Base-by-base conservation (phyloP, 2,797 vertebrate genomes). In the Acrossocheilus fasciatus region DNA sequence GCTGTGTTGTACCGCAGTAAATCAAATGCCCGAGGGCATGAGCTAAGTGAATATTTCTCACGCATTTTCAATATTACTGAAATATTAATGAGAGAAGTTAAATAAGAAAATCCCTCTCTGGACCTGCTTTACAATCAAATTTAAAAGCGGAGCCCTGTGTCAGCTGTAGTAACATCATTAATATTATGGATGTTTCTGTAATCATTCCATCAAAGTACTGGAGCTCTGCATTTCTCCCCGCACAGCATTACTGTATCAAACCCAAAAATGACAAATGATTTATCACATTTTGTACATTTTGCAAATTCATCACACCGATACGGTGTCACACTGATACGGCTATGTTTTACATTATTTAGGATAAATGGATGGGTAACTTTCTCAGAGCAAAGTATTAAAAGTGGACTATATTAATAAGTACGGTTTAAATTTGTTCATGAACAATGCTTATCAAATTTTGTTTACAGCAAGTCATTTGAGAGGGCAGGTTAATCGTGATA, bases 11-110 rank as follows among this genome's bases (percentile, higher is more conserved):
- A 81, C 68, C 4, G 54, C 78, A 86, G 84, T 81, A 86, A 86
- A 80, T 86, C 77, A 80, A 74, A 81, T 85, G 54, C 84, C 69
- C 6, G 77, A 81, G 84, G 84, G 77, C 57, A 73, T 36, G 30
- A 81, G 77, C 78, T 81, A 86, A 81, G 84, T 86, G 78, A 86
- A 86, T 86, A 75, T 81, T 86, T 86, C 78, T 66, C 70, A 86
- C 69, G 17, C 77, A 52, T 86, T 86, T 75, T 86, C 84, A 86
- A 81, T 86, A 73, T 81, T 81, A 79, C 84, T 85, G 76, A 85
- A 85, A 85, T 85, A 85, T 80, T 85, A 85, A 85, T 85, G 76
- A 85, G 64, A 72, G 66, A 62, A 79, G 50, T 85, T 85, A 85
- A 85, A 80, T 72, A 85, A 85, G 84, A 80, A 70, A 85, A 79